Base-by-base conservation (phyloP, 2,113 vertebrate species). In the Sciurus niger region DNA sequence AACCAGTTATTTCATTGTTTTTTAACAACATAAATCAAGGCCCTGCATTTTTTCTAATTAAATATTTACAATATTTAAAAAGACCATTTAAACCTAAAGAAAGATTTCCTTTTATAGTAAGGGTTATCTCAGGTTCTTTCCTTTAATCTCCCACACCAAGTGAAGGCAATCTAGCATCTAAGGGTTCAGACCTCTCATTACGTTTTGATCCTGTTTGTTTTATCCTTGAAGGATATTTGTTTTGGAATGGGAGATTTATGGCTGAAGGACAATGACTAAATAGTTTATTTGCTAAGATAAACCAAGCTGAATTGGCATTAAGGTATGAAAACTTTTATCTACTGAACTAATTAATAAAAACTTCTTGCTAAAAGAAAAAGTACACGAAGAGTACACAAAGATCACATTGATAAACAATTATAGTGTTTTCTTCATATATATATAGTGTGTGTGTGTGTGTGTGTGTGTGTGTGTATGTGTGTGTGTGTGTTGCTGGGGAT, bases 191-290 rank as follows among this genome's bases (percentile, higher is more conserved):
- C 68, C 67, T 93, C 48, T 90, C 73, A 74, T 24, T 93, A 55
- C 76, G 51, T 96, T 96, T 95, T 96, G 88, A 96, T 96, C 80
- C 88, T 97, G 90, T 97, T 97, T 97, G 87, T 96, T 96, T 84
- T 87, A 92, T 95, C 84, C 84, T 88, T 97, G 67, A 87, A 96
- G 94, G 95, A 97, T 96, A 97, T 96, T 98, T 97, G 88, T 60
- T 96, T 97, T 97, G 96, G 84, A 92, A 97, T 90, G 90, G 25
- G 53, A 86, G 93, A 86, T 86, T 97, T 91, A 93, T 91, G 84
- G 92, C 94, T 63, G 84, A 96, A 84, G 78, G 97, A 93, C 84
- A 89, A 95, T 95, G 95, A 95, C 90, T 96, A 94, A 97, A 97
- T 46, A 96, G 87, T 46, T 92, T 96, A 95, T 97, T 97, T 96